phyloP scores from a whole-genome alignment of 92 coral and sea anemone species.

The Bergia puertoricense region DNA sequence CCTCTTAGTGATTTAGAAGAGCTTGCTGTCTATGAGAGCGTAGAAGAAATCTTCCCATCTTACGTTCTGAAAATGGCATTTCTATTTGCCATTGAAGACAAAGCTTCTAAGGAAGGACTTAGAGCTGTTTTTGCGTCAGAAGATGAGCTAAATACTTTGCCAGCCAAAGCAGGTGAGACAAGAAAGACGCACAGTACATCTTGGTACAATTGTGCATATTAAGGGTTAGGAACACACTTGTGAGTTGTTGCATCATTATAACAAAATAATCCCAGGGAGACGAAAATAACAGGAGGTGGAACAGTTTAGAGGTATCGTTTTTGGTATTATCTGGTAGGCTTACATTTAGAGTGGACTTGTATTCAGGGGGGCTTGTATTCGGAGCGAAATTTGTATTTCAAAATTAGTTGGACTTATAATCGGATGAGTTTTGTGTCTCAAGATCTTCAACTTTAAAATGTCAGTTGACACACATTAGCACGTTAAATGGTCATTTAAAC shows the following conservation, averaged over 20 bases:
- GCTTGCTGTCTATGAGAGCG: constrained; percentile 31
- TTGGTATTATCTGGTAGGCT: too few relatives aligned
- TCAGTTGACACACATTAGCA: too few relatives aligned
- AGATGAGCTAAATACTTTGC: neutral
- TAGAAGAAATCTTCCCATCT: constrained; percentile 48
- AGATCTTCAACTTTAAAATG: too few relatives aligned
- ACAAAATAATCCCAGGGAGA: neutral
- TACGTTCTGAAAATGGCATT: constrained; percentile 55
- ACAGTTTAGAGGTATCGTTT: too few relatives aligned
- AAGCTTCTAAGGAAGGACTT: constrained; percentile 49
- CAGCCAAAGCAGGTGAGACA: neutral
- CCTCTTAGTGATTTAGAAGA: constrained; percentile 42
- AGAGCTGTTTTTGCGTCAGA: constrained; percentile 37
- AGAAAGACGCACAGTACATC: neutral
- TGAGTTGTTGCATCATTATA: neutral
- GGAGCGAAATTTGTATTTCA: too few relatives aligned
- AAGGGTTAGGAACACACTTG: neutral
- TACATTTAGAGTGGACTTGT: too few relatives aligned
- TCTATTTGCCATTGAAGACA: constrained; percentile 49
- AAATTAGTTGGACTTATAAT: too few relatives aligned
- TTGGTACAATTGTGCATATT: neutral
- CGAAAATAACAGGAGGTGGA: too few relatives aligned
- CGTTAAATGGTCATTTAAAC: too few relatives aligned
- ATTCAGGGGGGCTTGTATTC: too few relatives aligned
- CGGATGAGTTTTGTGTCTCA: too few relatives aligned